These are phyloP conservation scores for Masticophis lateralis DNA, from an alignment of 2,797 vertebrate species.

Conservation along the genomic window DNA sequence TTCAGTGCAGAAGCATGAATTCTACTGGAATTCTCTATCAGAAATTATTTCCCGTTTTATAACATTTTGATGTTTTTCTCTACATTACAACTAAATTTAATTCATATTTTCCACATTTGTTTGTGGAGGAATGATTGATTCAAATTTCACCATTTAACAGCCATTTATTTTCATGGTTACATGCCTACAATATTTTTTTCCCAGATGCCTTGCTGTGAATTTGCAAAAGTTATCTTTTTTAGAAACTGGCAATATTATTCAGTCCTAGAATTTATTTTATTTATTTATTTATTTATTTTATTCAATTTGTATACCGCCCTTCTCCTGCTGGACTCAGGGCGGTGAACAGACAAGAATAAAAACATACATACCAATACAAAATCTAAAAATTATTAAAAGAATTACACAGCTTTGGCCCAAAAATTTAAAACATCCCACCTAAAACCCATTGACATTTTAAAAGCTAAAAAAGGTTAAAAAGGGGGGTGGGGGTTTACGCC, in stretches of 20 bases:
- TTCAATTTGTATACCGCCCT: too few species aligned
- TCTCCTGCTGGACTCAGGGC: too few species aligned
- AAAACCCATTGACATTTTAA: too few species aligned
- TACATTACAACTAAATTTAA: conserved; percentile 32
- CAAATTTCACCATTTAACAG: neutral
- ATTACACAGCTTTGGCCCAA: too few species aligned
- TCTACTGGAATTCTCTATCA: neutral
- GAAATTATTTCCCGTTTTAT: conserved; percentile 1
- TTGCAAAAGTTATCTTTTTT: neutral
- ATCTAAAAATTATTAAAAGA: too few species aligned
- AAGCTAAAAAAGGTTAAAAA: too few species aligned
- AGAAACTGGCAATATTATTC: conserved; percentile 29
- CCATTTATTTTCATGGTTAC: conserved; percentile 30
- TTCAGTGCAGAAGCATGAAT: conserved; percentile 19
- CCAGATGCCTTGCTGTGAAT: conserved; percentile 19
- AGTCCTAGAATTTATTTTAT: neutral
- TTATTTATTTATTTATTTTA: too few species aligned
- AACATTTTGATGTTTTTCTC: conserved; percentile 18
- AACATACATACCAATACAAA: too few species aligned
- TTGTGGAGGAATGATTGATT: neutral
- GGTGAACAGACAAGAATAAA: too few species aligned
- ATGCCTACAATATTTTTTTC: neutral
- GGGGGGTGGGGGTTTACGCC: too few species aligned
- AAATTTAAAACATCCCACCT: too few species aligned
- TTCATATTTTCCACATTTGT: conserved; percentile 19